Percentiles rank a stretch among this genome's conserved stretches.
Evolutionary conservation across 2,113 vertebrate genomes (phyloP).

Genomic region (Muntiacus reevesi): DNA sequence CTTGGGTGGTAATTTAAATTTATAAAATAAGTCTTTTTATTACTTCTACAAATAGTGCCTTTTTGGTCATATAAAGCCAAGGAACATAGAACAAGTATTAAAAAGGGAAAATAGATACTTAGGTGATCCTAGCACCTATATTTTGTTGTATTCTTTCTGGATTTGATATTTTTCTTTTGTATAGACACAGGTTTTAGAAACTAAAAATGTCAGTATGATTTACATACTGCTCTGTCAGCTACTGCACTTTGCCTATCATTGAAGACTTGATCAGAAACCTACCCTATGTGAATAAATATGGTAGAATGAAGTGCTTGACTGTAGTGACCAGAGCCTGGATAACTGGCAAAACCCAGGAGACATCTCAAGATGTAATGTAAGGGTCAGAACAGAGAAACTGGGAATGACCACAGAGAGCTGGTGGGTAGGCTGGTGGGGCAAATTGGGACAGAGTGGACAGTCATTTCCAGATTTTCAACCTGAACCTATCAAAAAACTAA

Average conservation of each 20-base stretch:
- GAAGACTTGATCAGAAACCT: neutral
- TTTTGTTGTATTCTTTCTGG: neutral
- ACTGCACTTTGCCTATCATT: neutral
- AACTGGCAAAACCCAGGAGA: neutral
- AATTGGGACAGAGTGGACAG: neutral
- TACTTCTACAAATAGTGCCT: neutral
- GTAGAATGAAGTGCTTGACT: neutral
- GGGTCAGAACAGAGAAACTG: neutral
- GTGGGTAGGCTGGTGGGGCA: accelerated
- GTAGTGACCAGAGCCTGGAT: neutral
- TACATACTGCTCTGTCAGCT: neutral
- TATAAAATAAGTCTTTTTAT: neutral
- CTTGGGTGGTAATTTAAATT: neutral
- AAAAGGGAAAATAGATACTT: neutral
- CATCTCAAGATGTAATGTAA: neutral
- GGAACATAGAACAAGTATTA: neutral
- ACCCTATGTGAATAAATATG: neutral
- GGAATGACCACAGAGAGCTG: neutral
- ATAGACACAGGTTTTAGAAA: neutral
- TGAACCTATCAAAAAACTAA: neutral
- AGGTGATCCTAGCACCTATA: neutral
- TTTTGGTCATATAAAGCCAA: neutral
- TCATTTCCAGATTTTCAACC: neutral
- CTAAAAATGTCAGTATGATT: neutral
- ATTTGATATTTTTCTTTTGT: neutral